Evolutionary conservation across 2,888 invertebrate genomes (phyloP).

Genomic region (Microplitis manilae): DNA sequence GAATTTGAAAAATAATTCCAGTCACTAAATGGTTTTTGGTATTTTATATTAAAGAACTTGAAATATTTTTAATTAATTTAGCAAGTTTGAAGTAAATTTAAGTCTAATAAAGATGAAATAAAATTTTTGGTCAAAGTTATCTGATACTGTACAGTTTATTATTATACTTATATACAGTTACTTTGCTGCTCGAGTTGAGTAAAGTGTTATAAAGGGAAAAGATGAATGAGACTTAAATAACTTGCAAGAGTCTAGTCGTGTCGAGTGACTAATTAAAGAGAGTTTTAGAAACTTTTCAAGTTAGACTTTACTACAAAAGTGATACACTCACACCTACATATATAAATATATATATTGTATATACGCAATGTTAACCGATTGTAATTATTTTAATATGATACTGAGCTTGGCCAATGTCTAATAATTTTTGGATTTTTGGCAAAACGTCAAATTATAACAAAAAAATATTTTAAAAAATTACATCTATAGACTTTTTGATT

Average conservation of each 20-base stretch:
- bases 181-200: background rate
- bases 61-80: background rate
- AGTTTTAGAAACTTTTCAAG: slow-evolving; percentile 40
- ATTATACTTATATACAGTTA: background rate
- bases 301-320: slow-evolving; percentile 23
- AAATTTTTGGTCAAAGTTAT: background rate
- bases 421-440: background rate
- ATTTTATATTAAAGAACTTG: background rate
- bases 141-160: background rate
- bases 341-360: background rate
- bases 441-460: no score
- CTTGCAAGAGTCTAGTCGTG: slow-evolving; percentile 26
- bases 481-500: no score
- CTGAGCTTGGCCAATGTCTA: background rate
- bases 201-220: slow-evolving; percentile 3
- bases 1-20: no score
- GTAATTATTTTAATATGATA: background rate
- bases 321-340: background rate
- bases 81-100: background rate
- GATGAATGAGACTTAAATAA: slow-evolving; percentile 39
- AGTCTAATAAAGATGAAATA: background rate
- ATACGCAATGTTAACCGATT: background rate
- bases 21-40: no score
- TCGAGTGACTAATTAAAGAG: slow-evolving; percentile 38
- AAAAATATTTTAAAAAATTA: no score